Conservation (phyloP, 1,140 invertebrate species). For the Hyposmocoma kahamanoa region DNA sequence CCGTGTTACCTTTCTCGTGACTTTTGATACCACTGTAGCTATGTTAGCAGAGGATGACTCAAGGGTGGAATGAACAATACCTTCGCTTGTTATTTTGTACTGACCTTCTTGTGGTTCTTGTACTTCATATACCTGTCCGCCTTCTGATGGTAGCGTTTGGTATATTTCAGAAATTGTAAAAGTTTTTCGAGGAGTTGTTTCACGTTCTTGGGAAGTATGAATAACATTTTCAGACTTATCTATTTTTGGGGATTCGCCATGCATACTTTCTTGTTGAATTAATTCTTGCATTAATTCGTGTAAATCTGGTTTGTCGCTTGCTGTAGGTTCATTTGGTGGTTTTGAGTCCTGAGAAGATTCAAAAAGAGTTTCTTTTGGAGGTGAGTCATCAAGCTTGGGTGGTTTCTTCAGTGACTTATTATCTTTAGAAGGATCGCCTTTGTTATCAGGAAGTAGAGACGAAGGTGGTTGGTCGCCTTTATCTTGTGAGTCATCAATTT, state of each 20-base stretch:
- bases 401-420: background rate
- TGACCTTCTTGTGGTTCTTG: slow-evolving; percentile 30
- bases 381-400: slow-evolving; percentile 3
- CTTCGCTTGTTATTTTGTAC: slow-evolving; percentile 15
- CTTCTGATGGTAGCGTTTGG: background rate
- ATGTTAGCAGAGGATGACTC: slow-evolving; percentile 73
- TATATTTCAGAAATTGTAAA: slow-evolving; percentile 19
- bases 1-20: slow-evolving; percentile 75
- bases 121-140: slow-evolving; percentile 17
- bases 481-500: slow-evolving; percentile 44
- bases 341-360: background rate
- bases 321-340: slow-evolving; percentile 10
- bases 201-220: slow-evolving; percentile 4
- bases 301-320: slow-evolving; percentile 10
- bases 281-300: slow-evolving; percentile 16
- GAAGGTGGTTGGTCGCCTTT: slow-evolving; percentile 34
- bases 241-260: background rate
- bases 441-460: slow-evolving; percentile 1
- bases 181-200: background rate
- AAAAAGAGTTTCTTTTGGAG: too few species aligned
- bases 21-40: slow-evolving; percentile 82
- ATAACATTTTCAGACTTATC: slow-evolving; percentile 1
- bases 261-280: slow-evolving; percentile 17
- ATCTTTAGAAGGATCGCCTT: slow-evolving; percentile 10
- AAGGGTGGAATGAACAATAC: slow-evolving; percentile 21